phyloP scores from a whole-genome alignment of 2,113 vertebrate species.

The Sinocyclocheilus rhinocerous region DNA sequence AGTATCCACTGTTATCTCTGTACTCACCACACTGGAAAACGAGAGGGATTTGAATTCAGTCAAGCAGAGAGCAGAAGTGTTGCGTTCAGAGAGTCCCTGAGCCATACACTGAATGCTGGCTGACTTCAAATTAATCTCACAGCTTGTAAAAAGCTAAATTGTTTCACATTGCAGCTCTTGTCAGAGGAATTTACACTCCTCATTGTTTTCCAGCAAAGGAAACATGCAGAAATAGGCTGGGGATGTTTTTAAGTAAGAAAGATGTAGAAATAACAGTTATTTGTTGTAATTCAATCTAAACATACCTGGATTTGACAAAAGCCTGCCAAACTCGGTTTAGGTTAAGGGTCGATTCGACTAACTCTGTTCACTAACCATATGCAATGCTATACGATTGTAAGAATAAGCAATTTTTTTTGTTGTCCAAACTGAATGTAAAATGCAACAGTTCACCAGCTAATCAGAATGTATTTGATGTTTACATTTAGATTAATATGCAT shows the following conservation, averaged over 20 bases:
- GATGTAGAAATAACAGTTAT: neutral
- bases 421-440: neutral
- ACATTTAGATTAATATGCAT: neutral
- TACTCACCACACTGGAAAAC: conserved; percentile 37
- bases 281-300: neutral
- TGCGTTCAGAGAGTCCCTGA: conserved; percentile 25
- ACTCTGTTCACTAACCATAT: neutral
- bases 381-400: neutral
- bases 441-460: neutral
- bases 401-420: neutral
- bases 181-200: conserved; percentile 5
- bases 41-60: conserved; percentile 31
- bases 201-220: neutral
- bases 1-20: conserved; percentile 24
- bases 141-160: neutral
- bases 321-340: neutral
- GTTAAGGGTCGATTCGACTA: neutral
- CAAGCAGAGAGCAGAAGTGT: conserved; percentile 27
- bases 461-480: neutral
- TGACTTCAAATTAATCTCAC: conserved; percentile 43
- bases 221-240: neutral
- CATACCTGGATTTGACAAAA: neutral
- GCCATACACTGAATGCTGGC: conserved; percentile 9
- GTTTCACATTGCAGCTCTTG: conserved; percentile 6
- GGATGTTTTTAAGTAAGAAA: neutral